Base-by-base conservation (phyloP, 2,113 vertebrate species). In the Antennarius striatus region DNA sequence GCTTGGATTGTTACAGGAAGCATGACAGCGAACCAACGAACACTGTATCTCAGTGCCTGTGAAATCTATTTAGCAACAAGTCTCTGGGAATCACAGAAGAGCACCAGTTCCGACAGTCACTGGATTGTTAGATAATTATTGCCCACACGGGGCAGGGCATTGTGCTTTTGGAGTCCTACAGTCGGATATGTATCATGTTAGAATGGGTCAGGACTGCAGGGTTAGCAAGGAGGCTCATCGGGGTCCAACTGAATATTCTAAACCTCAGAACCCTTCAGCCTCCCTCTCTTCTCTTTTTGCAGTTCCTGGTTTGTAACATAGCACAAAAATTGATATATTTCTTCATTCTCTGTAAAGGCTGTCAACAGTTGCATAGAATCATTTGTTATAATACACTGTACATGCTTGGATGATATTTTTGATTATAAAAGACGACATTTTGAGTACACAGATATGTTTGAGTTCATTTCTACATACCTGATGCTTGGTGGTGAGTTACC, bases 381-480 rank as follows among this genome's bases (percentile, higher is more conserved):
- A 88, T 91, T 90, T 90, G 86, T 92, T 91, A 88, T 88, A 82
- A 88, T 90, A 92, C 84, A 89, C 88, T 92, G 89, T 92, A 91
- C 90, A 92, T 91, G 91, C 88, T 90, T 90, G 89, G 84, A 93
- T 90, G 82, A 91, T 92, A 92, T 91, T 92, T 91, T 93, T 91
- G 83, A 92, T 84, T 87, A 92, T 90, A 92, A 91, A 89, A 89
- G 75, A 65, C 36, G 68, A 10, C 4, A 75, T 88, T 88, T 89
- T 86, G 68, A 82, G 43, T 81, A 73, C 73, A 75, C 8, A 32
- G 51, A 53, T 22, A 49, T 8, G 47, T 59, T 52, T 63, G 59
- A 28, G n/a, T 80, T 52, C 42, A 50, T 75, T 61, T 83, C 56
- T 75, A 15, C 58, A 1, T 63, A 10, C 6, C 39, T 56, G 29